These are phyloP conservation scores for Piprites chloris DNA, from an alignment of 2,113 vertebrate species.

Conservation along the genomic window DNA sequence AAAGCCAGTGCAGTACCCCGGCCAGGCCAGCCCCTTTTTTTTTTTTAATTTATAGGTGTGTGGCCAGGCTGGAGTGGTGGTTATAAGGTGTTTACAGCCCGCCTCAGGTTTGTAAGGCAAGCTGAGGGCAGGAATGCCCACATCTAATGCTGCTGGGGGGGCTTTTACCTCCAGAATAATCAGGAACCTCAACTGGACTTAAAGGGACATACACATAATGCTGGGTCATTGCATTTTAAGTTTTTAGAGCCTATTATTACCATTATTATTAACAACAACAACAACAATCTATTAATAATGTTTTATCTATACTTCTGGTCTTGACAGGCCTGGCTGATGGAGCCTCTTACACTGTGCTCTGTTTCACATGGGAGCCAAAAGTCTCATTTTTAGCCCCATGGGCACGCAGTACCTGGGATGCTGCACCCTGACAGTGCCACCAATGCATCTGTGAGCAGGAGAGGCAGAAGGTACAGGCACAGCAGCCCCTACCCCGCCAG, in stretches of 20 bases:
- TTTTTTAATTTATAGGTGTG: not conserved
- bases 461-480: not conserved
- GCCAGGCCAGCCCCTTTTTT: not conserved
- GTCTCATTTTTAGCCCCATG: not conserved
- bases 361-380: not conserved
- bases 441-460: not conserved
- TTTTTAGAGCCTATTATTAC: not conserved
- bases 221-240: not conserved
- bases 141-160: accelerated
- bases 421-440: not conserved
- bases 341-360: not conserved
- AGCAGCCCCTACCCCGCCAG: not conserved
- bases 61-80: not conserved
- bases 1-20: not conserved
- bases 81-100: not conserved
- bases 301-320: not conserved
- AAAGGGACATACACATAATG: not conserved
- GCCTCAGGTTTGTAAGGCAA: not conserved
- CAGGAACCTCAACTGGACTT: not conserved
- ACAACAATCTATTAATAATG: not conserved
- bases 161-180: not conserved
- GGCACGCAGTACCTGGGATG: not conserved
- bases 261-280: not conserved
- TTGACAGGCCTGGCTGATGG: not conserved
- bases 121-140: not conserved